These are phyloP conservation scores for Scarus forsteni DNA, from an alignment of 2,797 vertebrate genomes.

Conservation along the genomic window DNA sequence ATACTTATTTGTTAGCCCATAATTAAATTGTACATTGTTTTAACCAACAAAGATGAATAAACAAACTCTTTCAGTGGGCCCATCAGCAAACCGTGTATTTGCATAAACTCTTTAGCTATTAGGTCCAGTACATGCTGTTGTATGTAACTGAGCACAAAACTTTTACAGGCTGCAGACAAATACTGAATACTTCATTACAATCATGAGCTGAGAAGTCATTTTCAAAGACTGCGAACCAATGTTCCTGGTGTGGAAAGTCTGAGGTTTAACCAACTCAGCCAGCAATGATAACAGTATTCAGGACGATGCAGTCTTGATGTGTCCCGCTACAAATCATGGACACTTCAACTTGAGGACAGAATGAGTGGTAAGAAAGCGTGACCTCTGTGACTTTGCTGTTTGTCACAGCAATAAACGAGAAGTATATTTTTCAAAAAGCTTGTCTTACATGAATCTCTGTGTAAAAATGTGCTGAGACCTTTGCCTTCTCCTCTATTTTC, in stretches of 20 bases:
- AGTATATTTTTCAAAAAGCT: constrained; percentile 1
- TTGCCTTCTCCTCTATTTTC: not conserved
- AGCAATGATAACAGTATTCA: not conserved
- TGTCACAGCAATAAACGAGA: constrained; percentile 1
- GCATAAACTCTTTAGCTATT: not conserved
- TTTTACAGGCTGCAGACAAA: not conserved
- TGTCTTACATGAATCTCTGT: constrained; percentile 20
- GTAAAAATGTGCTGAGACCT: constrained; percentile 24
- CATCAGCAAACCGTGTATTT: too few relatives aligned
- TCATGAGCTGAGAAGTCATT: not conserved
- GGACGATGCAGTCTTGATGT: not conserved
- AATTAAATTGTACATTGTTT: too few relatives aligned
- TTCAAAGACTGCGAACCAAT: not conserved
- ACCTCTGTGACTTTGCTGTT: not conserved
- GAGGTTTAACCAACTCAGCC: constrained; percentile 11
- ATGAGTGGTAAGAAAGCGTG: not conserved
- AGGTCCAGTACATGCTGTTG: not conserved
- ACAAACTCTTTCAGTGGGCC: too few relatives aligned
- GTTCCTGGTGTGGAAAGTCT: not conserved
- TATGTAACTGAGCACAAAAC: not conserved
- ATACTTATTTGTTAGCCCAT: too few relatives aligned
- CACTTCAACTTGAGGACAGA: constrained; percentile 1
- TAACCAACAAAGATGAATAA: too few relatives aligned
- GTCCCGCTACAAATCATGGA: not conserved
- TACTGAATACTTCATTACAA: constrained; percentile 1